Conservation (phyloP, 64 coral and sea anemone species). For the Pachyseris speciosa region DNA sequence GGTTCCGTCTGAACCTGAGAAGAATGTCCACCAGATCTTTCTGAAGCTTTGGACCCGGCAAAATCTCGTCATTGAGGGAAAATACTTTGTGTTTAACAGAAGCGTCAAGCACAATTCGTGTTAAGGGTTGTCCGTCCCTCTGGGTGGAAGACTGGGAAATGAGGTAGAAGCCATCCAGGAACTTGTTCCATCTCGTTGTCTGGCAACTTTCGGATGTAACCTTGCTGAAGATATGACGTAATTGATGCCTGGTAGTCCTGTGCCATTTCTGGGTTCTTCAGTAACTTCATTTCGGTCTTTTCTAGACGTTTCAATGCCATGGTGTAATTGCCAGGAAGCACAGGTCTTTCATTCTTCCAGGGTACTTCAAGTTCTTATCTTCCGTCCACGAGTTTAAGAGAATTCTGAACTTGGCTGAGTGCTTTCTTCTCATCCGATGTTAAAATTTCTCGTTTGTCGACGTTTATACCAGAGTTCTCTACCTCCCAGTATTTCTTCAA, state of each 20-base stretch:
- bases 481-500: neutral
- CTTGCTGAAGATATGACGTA: slow-evolving; percentile 42
- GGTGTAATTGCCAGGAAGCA: neutral
- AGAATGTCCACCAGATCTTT: slow-evolving; percentile 30
- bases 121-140: slow-evolving; percentile 20
- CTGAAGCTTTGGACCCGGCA: slow-evolving; percentile 44
- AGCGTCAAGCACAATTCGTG: neutral
- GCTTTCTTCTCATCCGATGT: slow-evolving; percentile 6
- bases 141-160: slow-evolving; percentile 25
- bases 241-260: too few relatives aligned
- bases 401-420: slow-evolving; percentile 19
- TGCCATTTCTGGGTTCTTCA: slow-evolving; percentile 30
- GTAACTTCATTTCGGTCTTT: slow-evolving; percentile 69
- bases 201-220: slow-evolving; percentile 49
- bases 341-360: slow-evolving; percentile 58
- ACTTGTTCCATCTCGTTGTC: neutral
- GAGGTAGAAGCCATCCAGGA: slow-evolving; percentile 26
- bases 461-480: slow-evolving; percentile 63
- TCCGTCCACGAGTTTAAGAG: neutral
- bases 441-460: neutral
- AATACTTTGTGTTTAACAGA: neutral
- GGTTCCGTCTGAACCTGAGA: neutral
- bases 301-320: slow-evolving; percentile 58
- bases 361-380: slow-evolving; percentile 43
- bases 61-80: slow-evolving; percentile 18